phyloP scores from a whole-genome alignment of 2,797 vertebrate genomes.

The Cygnus olor region DNA sequence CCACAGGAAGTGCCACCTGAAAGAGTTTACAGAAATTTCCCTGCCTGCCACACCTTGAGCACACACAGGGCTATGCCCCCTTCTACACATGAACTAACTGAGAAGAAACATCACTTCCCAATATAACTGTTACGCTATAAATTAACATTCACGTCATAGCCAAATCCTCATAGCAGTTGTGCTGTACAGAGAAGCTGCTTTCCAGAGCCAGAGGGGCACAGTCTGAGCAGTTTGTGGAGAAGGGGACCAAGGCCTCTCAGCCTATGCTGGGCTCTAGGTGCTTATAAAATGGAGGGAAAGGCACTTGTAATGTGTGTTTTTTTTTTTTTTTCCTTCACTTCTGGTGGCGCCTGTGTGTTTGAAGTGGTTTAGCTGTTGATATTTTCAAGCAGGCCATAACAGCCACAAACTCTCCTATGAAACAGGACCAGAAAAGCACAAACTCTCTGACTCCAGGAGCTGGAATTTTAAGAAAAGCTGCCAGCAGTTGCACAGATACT shows the following conservation, averaged over 20 bases:
- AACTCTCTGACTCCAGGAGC: neutral
- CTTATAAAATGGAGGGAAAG: neutral
- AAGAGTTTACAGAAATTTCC: neutral
- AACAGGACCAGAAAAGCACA: accelerated
- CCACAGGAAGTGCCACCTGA: neutral
- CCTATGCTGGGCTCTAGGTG: accelerated
- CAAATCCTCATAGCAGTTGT: neutral
- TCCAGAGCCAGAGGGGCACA: accelerated
- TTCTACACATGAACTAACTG: neutral
- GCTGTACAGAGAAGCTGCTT: neutral
- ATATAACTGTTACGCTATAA: accelerated
- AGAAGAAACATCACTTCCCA: neutral
- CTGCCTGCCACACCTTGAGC: neutral
- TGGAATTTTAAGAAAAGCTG: neutral
- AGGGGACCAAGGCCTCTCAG: neutral
- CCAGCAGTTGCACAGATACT: neutral
- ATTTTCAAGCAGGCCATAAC: neutral
- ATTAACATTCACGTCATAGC: accelerated
- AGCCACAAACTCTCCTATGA: neutral
- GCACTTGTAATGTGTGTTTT: accelerated
- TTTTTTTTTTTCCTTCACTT: neutral
- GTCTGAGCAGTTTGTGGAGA: neutral
- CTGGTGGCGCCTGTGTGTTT: accelerated
- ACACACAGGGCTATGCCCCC: neutral
- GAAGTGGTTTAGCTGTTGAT: neutral